These are phyloP conservation scores for Syrrhaptes paradoxus DNA, from an alignment of 2,113 vertebrate species.

Conservation along the genomic window DNA sequence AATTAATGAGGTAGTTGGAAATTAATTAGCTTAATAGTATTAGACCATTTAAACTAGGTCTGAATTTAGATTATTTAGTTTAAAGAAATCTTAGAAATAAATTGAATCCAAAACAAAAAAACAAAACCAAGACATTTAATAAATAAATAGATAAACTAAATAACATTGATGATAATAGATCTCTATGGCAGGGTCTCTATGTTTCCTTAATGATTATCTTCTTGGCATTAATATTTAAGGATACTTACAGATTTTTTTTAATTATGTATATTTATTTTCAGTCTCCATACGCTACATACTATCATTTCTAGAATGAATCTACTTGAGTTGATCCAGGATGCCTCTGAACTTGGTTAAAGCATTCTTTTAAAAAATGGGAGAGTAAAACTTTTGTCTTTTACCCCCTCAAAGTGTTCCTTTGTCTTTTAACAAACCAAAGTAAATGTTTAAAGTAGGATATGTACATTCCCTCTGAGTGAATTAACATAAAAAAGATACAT, in stretches of 20 bases:
- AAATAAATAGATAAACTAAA: neutral
- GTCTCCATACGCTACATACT: neutral
- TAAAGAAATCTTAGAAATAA: constrained; percentile 1
- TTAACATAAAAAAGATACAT: constrained; percentile 10
- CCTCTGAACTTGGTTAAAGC: neutral
- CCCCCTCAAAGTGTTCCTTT: neutral
- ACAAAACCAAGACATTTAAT: neutral
- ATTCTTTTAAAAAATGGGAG: neutral
- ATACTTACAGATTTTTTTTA: neutral
- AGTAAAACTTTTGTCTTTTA: neutral
- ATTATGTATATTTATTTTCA: constrained; percentile 1
- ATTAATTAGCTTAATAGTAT: constrained; percentile 10
- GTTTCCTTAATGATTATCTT: neutral
- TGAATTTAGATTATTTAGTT: neutral
- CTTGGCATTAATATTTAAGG: neutral
- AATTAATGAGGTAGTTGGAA: constrained; percentile 44
- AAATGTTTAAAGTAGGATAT: constrained; percentile 49
- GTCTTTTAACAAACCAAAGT: constrained; percentile 24
- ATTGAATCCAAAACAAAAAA: neutral
- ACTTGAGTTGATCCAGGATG: neutral
- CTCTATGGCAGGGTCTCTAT: neutral
- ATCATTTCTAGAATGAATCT: neutral
- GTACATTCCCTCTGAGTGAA: constrained; percentile 27
- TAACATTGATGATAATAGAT: neutral
- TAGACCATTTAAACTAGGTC: neutral